Percentiles rank a stretch among this genome's conserved stretches.
These are phyloP conservation scores for Thaumatotibia leucotreta DNA, from an alignment of 1,140 invertebrate species.

Conservation along the genomic window DNA sequence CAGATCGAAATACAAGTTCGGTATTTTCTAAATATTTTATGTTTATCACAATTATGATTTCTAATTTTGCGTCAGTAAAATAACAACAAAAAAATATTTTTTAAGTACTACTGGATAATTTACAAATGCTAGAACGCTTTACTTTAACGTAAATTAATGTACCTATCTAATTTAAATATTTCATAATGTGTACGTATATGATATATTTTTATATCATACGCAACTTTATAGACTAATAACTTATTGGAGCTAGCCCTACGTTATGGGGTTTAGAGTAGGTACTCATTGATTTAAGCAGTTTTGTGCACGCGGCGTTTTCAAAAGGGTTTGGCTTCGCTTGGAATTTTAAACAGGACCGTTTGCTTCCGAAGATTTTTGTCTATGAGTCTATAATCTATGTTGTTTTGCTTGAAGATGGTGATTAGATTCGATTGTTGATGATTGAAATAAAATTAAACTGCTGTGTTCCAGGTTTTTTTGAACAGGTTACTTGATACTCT, in stretches of 20 bases:
- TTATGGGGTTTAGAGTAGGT: background rate
- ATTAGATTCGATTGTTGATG: background rate
- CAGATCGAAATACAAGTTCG: too few species aligned
- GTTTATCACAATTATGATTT: too few species aligned
- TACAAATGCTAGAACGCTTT: too few species aligned
- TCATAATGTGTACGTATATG: too few species aligned
- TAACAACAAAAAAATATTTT: too few species aligned
- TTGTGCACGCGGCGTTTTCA: background rate
- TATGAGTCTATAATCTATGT: background rate
- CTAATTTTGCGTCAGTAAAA: too few species aligned
- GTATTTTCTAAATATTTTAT: too few species aligned
- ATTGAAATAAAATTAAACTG: background rate
- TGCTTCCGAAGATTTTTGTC: background rate
- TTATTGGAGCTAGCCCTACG: background rate
- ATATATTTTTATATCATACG: too few species aligned
- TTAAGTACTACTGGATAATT: too few species aligned
- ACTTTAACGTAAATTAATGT: too few species aligned
- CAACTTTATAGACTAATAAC: background rate
- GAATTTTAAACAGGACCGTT: slow-evolving; percentile 7
- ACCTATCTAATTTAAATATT: too few species aligned
- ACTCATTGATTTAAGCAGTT: background rate
- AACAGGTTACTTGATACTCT: background rate
- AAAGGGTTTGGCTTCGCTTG: background rate
- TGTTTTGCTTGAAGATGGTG: background rate
- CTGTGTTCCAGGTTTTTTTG: background rate